These are phyloP conservation scores for Patella depressa DNA, from an alignment of 2,888 invertebrate genomes.

Conservation along the genomic window DNA sequence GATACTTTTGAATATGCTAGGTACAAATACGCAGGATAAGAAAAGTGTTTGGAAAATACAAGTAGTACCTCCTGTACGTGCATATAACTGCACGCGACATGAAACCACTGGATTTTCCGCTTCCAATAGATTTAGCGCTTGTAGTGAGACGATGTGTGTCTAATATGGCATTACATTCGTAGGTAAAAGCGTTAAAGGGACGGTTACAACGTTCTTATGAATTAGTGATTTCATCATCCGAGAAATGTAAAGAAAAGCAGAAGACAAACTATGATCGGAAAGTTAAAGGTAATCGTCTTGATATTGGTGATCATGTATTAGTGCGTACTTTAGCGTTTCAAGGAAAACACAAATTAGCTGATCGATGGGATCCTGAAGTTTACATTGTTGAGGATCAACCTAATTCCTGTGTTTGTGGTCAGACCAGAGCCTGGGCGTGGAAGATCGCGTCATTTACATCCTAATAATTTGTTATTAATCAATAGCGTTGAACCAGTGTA, in stretches of 20 bases:
- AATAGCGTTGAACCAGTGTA: too few relatives aligned
- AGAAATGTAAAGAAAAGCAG: constrained; percentile 3
- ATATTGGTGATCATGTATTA: not conserved
- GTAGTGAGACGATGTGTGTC: not conserved
- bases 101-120: not conserved
- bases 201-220: not conserved
- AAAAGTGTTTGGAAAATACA: not conserved
- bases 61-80: not conserved
- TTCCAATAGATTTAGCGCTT: not conserved
- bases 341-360: constrained; percentile 2
- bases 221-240: not conserved
- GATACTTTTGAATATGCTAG: constrained; percentile 3
- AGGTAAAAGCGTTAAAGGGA: not conserved
- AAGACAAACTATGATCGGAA: not conserved
- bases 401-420: not conserved
- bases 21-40: not conserved
- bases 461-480: too few relatives aligned
- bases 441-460: too few relatives aligned
- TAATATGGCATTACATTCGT: not conserved
- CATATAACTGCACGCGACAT: not conserved
- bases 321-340: not conserved
- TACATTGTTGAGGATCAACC: not conserved
- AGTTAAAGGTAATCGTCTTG: not conserved
- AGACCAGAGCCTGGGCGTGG: too few relatives aligned
- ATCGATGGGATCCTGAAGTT: not conserved